Evolutionary conservation across 2,888 invertebrate species (phyloP).

Genomic region (Cancer borealis): DNA sequence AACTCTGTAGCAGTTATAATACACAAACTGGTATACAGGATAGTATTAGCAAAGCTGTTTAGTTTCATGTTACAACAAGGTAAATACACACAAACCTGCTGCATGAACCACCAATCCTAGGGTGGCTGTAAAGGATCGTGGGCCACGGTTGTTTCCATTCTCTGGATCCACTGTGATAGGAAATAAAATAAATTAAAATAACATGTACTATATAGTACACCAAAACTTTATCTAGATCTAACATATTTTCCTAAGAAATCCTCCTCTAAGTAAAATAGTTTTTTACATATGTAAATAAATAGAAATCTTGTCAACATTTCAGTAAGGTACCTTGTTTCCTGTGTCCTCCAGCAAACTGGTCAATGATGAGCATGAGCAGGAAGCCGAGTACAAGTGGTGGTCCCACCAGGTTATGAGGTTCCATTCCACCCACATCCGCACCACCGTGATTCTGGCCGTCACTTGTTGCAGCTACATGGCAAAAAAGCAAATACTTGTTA

Average conservation of each 20-base stretch:
- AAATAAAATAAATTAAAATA: background rate
- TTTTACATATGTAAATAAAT: too few relatives aligned
- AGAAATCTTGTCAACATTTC: too few relatives aligned
- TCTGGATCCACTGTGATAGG: constrained; percentile 48
- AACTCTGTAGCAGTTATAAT: too few relatives aligned
- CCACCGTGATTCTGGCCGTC: constrained; percentile 58
- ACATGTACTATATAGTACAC: background rate
- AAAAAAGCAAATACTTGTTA: background rate
- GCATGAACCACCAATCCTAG: constrained; percentile 98
- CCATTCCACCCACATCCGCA: constrained; percentile 78
- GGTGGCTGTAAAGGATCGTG: constrained; percentile 87
- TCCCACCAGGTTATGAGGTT: constrained; percentile 91
- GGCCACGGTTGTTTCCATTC: constrained; percentile 47
- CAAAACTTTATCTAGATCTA: too few relatives aligned
- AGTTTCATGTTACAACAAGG: background rate
- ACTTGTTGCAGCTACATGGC: background rate
- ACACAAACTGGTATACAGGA: too few relatives aligned
- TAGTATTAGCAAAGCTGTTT: too few relatives aligned
- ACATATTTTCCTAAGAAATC: too few relatives aligned
- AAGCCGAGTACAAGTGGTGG: constrained; percentile 96
- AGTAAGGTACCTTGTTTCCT: constrained; percentile 65
- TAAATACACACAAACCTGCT: constrained; percentile 84
- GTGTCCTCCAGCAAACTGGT: constrained; percentile 85
- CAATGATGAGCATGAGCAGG: constrained; percentile 97
- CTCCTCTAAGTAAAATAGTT: too few relatives aligned